Conservation (phyloP, 2,797 vertebrate species). For the Platalea minor region DNA sequence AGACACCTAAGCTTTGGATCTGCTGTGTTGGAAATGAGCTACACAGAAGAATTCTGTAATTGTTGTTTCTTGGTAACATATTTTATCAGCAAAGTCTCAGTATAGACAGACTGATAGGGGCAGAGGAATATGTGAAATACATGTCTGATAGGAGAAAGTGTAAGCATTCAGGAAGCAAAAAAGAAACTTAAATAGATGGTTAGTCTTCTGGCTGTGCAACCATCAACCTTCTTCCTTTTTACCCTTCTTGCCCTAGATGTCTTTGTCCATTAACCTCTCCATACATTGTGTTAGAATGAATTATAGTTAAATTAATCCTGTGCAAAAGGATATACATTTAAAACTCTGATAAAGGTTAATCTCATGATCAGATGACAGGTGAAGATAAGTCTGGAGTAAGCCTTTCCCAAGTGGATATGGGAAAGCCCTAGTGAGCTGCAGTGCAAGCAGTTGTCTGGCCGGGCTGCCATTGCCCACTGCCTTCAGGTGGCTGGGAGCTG, state of each 20-base stretch:
- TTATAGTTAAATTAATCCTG: no score
- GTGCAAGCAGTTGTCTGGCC: rapidly evolving
- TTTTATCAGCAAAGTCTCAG: neutral
- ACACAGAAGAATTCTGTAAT: no score
- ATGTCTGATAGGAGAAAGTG: neutral
- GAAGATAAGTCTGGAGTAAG: neutral
- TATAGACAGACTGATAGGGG: neutral
- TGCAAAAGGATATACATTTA: neutral
- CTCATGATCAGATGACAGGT: neutral
- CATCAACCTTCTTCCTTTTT: neutral
- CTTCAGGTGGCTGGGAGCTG: neutral
- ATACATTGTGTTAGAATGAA: rapidly evolving
- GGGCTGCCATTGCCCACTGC: neutral
- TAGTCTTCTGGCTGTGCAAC: neutral
- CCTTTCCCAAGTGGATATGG: rapidly evolving
- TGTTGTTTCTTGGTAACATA: neutral
- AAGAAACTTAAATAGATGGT: neutral
- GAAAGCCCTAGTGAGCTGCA: neutral
- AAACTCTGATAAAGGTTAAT: rapidly evolving
- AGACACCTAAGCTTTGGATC: neutral
- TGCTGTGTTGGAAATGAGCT: neutral
- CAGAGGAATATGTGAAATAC: neutral
- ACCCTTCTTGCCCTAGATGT: rapidly evolving
- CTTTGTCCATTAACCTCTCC: neutral
- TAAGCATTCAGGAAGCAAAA: neutral